Evolutionary conservation across 2,888 invertebrate species (phyloP).

Genomic region (Microctonus brassicae): DNA sequence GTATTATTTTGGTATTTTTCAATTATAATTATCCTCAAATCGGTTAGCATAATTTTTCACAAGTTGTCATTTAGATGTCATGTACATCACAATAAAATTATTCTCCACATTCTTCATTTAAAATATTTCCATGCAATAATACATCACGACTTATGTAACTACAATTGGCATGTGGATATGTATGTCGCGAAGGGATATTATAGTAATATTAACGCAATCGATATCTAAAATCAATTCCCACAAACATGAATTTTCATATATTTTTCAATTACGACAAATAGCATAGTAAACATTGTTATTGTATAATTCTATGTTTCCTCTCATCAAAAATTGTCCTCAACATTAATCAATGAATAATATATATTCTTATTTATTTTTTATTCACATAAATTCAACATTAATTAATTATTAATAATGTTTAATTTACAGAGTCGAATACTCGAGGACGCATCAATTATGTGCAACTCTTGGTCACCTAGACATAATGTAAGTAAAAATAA

Average conservation of each 20-base stretch:
- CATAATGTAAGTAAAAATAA: constrained; percentile 82
- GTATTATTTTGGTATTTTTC: background rate
- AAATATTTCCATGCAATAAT: background rate
- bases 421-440: constrained; percentile 84
- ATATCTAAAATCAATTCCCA: background rate
- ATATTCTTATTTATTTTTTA: background rate
- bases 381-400: too few species aligned
- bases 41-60: constrained; percentile 22
- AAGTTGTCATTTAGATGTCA: constrained; percentile 15
- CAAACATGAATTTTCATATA: background rate
- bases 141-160: background rate
- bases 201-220: background rate
- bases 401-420: constrained; percentile 22
- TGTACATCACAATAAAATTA: background rate
- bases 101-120: background rate
- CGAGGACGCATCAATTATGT: constrained; percentile 91
- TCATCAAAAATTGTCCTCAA: background rate
- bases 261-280: background rate
- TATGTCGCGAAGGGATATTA: background rate
- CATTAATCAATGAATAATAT: background rate
- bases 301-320: background rate
- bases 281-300: background rate
- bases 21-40: background rate
- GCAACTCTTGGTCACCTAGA: constrained; percentile 92
- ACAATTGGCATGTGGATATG: background rate